Base-by-base conservation (phyloP, 2,113 vertebrate species). In the Regulus satrapa region DNA sequence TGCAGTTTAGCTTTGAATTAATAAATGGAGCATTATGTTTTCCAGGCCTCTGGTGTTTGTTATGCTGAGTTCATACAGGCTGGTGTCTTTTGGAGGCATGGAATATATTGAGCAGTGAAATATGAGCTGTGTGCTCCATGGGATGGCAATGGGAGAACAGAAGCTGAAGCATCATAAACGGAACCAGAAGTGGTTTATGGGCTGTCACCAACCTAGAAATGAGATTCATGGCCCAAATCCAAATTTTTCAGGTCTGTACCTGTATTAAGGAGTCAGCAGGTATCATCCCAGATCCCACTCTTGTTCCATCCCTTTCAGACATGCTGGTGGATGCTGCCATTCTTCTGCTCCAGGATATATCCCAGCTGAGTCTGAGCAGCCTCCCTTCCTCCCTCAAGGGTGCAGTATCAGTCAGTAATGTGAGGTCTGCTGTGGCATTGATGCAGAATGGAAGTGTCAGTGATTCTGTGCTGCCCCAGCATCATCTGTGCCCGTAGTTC, bases 31-130 rank as follows among this genome's bases (percentile, higher is more conserved):
- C 48, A 12, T 88, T 94, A 24, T 68, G 15, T 84, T 95, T 64
- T 59, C 76, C 81, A 84, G 71, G 55, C 78, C 40, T 91, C 81
- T 67, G 68, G 31, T 83, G 32, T 94, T 92, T 79, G 71, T 79
- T 84, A 26, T 77, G 67, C 78, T 51, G 94, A 66, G 69, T 55
- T 75, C 74, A 29, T 56, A 15, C 73, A 49, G 63, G 34, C 82
- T 93, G 73, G 13, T 76, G 34, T 63, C 63, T 84, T 55, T 26
- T 15, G 18, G 67, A 72, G 45, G 17, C 6, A 13, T 4, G 6
- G 66, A 76, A 84, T 69, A 55, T 56, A 31, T 24, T 59, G 77
- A 77, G 76, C 0, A 1, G 25, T 86, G 95, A 94, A 74, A 84
- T 67, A 80, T 3, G 52, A 84, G 52, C 63, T 3, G 2, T 40